phyloP scores from a whole-genome alignment of 2,888 invertebrate species.

The Macroteleia sp. region DNA sequence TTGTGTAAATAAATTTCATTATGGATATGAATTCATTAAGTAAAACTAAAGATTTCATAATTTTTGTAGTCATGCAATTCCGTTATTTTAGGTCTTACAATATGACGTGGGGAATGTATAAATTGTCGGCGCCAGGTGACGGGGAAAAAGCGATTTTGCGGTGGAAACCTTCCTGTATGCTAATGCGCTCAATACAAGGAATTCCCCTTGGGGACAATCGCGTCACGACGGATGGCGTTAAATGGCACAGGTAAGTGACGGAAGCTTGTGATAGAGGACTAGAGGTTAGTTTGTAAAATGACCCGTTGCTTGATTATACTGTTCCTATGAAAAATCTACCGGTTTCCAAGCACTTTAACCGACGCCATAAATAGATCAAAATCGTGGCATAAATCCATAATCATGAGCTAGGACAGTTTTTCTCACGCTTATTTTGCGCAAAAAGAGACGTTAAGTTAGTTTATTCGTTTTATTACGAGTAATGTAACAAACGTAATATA shows the following conservation, averaged over 20 bases:
- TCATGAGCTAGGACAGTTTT: neutral
- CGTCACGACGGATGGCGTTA: conserved; percentile 49
- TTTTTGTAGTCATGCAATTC: neutral
- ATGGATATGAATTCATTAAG: too few relatives aligned
- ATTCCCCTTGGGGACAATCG: conserved; percentile 63
- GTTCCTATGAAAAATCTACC: conserved; percentile 33
- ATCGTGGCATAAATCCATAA: neutral
- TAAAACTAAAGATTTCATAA: too few relatives aligned
- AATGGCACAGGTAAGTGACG: conserved; percentile 48
- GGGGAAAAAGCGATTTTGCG: conserved; percentile 48
- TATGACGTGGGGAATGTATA: conserved; percentile 44
- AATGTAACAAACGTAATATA: neutral
- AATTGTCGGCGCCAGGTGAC: conserved; percentile 53
- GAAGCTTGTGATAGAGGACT: conserved; percentile 41
- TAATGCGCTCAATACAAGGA: conserved; percentile 60
- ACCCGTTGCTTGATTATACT: conserved; percentile 38
- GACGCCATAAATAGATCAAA: conserved; percentile 26
- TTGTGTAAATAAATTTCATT: too few relatives aligned
- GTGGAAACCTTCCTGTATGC: conserved; percentile 54
- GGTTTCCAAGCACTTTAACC: conserved; percentile 14
- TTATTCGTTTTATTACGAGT: neutral
- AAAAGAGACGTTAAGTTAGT: neutral
- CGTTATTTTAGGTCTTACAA: conserved; percentile 22
- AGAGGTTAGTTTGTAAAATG: conserved; percentile 40
- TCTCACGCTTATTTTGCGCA: conserved; percentile 21